Evolutionary conservation across 2,113 vertebrate species (phyloP), one percentile per base, ranked within the genome.

Genomic region (Alosa alosa): DNA sequence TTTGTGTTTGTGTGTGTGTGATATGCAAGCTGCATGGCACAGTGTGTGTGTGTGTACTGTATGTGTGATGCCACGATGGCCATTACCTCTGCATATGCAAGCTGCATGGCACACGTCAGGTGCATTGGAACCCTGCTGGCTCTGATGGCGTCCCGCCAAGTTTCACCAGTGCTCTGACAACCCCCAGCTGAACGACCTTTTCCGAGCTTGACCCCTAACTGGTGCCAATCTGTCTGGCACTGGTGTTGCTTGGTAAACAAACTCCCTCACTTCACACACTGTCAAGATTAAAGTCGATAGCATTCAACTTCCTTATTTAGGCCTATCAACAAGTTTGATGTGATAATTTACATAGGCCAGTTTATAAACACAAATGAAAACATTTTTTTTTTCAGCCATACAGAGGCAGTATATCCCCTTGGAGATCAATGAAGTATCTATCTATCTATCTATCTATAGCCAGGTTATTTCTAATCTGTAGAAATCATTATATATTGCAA

Each of bases 131-230:
- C 91, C 68, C 89, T 91, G 88, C 81, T 41, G 92, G 92, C 88
- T 86, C 81, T 88, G 91, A 92, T 86, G 91, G 90, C 89, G 88
- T 88, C 93, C 93, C 91, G 90, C 91, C 90, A 86, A 93, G 92
- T 89, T 91, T 91, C 88, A 86, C 91, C 91, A 75, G 86, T 88
- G 90, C 89, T 91, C 90, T 94, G 94, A 94, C 94, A 93, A 91
- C 93, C 93, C 94, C 93, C 92, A 93, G 93, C 93, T 95, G 92
- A 90, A 50, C 94, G 94, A 95, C 95, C 95, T 96, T 96, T 95
- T 91, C 92, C 90, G 91, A 91, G 94, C 89, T 92, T 93, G 92
- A 93, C 93, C 91, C 93, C 92, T 92, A 91, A 91, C 90, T 91
- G 92, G 92, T 90, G 89, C 91, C 91, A 90, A 94, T 94, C 92